Percentiles rank a stretch among this genome's conserved stretches.
phyloP scores from a whole-genome alignment of 2,113 vertebrate genomes.

The Bothrops jararaca region DNA sequence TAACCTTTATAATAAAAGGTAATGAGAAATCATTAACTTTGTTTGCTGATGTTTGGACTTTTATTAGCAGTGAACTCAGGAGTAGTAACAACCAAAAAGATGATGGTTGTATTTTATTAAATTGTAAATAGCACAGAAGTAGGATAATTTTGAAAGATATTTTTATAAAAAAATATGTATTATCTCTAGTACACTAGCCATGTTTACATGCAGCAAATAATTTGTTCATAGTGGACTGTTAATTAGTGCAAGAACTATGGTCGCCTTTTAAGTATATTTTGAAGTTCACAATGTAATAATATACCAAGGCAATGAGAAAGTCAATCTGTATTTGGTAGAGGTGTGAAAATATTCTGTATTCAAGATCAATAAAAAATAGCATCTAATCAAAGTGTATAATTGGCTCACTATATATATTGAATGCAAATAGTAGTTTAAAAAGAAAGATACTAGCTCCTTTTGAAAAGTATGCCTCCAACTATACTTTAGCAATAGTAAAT shows the following conservation, averaged over 20 bases:
- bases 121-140: conserved; percentile 77
- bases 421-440: not conserved
- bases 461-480: conserved; percentile 14
- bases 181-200: conserved; percentile 77
- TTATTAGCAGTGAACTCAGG: conserved; percentile 77
- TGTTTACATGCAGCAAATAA: conserved; percentile 82
- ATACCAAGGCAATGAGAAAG: conserved; percentile 58
- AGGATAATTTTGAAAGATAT: conserved; percentile 78
- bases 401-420: not conserved
- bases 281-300: conserved; percentile 69
- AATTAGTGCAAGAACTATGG: conserved; percentile 73
- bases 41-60: conserved; percentile 66
- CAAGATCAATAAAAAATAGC: rapidly evolving
- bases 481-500: conserved; percentile 54
- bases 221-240: conserved; percentile 81
- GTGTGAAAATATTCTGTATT: not conserved
- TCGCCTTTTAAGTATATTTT: conserved; percentile 67
- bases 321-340: not conserved
- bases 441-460: not conserved
- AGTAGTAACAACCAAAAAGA: conserved; percentile 71
- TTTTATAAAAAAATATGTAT: conserved; percentile 79
- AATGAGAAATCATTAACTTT: conserved; percentile 48
- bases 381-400: rapidly evolving
- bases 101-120: conserved; percentile 77
- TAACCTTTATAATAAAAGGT: conserved; percentile 30